Evolutionary conservation across 2,113 vertebrate species (phyloP).

Genomic region (Nanger granti): DNA sequence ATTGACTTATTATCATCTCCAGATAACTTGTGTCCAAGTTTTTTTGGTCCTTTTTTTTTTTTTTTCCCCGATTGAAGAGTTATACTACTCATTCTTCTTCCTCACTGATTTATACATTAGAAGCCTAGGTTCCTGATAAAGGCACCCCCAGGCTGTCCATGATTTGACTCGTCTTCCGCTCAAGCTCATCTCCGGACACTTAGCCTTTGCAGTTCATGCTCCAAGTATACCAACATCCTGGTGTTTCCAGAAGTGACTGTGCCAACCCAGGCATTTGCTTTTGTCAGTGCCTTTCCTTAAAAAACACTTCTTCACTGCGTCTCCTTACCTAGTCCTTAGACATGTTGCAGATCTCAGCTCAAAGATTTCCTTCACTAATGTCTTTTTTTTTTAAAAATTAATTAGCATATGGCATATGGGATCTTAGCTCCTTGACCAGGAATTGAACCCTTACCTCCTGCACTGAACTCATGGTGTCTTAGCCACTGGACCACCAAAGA

Average conservation of each 20-base stretch:
- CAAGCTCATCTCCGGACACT: not conserved
- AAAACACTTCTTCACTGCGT: not conserved
- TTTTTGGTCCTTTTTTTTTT: not conserved
- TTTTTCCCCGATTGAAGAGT: accelerated
- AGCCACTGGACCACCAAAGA: not conserved
- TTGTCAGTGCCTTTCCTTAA: not conserved
- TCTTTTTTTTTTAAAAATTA: not conserved
- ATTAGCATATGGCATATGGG: not conserved
- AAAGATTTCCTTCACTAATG: not conserved
- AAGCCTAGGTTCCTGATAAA: not conserved
- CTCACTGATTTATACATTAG: not conserved
- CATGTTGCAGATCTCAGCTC: not conserved
- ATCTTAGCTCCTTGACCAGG: not conserved
- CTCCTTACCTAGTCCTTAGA: not conserved
- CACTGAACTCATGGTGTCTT: not conserved
- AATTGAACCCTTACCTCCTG: not conserved
- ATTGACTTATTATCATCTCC: not conserved
- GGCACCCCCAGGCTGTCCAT: not conserved
- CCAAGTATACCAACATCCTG: not conserved
- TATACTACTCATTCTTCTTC: not conserved
- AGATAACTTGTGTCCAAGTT: not conserved
- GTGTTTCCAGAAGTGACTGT: not conserved
- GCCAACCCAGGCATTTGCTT: not conserved
- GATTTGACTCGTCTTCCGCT: not conserved
- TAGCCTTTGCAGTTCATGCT: not conserved